Evolutionary conservation across 2,888 invertebrate genomes (phyloP), one percentile per base, ranked within the genome.

Genomic region (Hypselothyrea guttata): DNA sequence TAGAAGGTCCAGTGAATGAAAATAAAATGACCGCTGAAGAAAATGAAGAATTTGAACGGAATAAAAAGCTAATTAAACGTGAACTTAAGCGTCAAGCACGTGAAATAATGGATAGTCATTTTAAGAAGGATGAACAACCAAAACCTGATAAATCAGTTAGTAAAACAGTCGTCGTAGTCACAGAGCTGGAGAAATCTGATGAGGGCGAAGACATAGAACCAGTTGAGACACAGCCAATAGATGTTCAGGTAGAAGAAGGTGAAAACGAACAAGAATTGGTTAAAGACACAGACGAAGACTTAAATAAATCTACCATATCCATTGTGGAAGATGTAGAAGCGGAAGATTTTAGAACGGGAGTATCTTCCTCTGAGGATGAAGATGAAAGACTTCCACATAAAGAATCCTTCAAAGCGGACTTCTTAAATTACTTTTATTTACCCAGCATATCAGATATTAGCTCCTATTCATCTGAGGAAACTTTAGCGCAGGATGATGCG

Each of bases 361-460:
- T 30, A 0, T 1, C 22, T 1, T 61, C 53, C 5, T 58, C 66
- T 0, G 65, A 53, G 0, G 67, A 61, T 7, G 49, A 51, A 22
- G 3, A 22, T 22, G 2, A 22, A 2, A 22, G 22, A 22, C 22
- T 30, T 0, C 7, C 1, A n/a, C n/a, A n/a, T 13, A n/a, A 31
- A 0, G 8, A 34, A 0, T 51, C 56, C 0, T 62, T 64, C 16
- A 70, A 60, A 18, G 42, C 8, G 0, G 41, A 65, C 1, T 71
- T 75, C 15, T 42, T 75, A 7, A 0, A 11, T 1, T 15, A 54
- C 7, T 55, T 75, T 13, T 35, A n/a, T 1, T 34, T 72, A 1
- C 75, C 75, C 30, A 71, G 51, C 7, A 1, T 71, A 0, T 59
- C 71, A 2, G 71, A 72, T 2, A 27, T 74, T 2, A 30, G 48